Conservation (phyloP, 1,140 invertebrate species). For the Campoletis sonorensis region DNA sequence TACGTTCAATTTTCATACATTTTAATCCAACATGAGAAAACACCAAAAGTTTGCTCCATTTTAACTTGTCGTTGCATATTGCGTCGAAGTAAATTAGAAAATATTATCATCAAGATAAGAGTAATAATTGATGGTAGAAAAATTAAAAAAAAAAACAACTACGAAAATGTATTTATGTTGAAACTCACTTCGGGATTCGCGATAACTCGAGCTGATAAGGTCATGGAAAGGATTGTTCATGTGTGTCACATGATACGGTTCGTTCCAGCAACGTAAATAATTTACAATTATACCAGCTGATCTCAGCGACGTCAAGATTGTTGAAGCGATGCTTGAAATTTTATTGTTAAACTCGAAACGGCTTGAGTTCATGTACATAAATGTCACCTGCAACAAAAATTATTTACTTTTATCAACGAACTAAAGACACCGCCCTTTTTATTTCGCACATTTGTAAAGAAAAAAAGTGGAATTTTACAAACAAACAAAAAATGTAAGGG, state of each 20-base stretch:
- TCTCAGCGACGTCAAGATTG: constrained; percentile 83
- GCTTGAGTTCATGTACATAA: constrained; percentile 84
- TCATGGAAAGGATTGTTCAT: constrained; percentile 87
- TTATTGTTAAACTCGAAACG: constrained; percentile 84
- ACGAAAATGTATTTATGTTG: background rate
- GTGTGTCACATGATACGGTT: constrained; percentile 83
- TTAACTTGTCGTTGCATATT: too few species aligned
- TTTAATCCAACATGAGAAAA: too few species aligned
- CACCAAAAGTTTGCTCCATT: too few species aligned
- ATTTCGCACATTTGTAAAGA: background rate
- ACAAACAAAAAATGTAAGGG: too few species aligned
- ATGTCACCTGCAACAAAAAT: constrained; percentile 78
- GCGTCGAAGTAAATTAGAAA: background rate
- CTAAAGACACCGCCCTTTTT: background rate
- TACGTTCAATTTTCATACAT: too few species aligned
- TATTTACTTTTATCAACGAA: background rate
- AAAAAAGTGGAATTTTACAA: too few species aligned
- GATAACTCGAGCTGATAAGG: constrained; percentile 86
- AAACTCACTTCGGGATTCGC: constrained; percentile 87
- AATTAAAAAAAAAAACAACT: too few species aligned
- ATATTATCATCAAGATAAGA: too few species aligned
- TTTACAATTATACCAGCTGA: constrained; percentile 83
- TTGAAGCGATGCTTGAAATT: constrained; percentile 79
- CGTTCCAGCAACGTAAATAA: constrained; percentile 82
- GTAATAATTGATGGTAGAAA: too few species aligned